phyloP scores from a whole-genome alignment of 2,797 vertebrate species.

The Philypnodon macrostomus region DNA sequence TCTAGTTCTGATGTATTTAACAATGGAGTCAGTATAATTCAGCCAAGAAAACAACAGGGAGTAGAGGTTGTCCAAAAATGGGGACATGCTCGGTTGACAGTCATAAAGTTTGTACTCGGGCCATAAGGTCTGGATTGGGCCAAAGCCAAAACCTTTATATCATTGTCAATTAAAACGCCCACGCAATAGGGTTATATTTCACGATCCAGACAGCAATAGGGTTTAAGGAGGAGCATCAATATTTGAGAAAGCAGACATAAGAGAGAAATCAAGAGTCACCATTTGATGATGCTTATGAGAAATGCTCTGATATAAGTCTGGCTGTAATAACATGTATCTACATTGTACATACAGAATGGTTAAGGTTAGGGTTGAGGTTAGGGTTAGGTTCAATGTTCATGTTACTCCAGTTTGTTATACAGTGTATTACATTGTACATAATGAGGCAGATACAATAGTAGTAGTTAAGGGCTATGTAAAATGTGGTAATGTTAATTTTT shows the following conservation, averaged over 20 bases:
- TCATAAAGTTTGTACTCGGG: conserved; percentile 10
- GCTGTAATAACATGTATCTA: too few relatives aligned
- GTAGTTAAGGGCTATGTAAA: too few relatives aligned
- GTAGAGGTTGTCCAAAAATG: conserved; percentile 7
- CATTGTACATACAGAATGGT: too few relatives aligned
- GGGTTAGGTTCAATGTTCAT: too few relatives aligned
- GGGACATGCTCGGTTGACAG: conserved; percentile 10
- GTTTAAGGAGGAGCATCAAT: background rate
- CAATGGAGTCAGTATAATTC: background rate
- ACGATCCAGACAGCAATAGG: conserved; percentile 2
- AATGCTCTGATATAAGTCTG: too few relatives aligned
- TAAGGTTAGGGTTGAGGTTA: too few relatives aligned
- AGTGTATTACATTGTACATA: too few relatives aligned
- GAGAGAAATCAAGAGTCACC: too few relatives aligned
- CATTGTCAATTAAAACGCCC: background rate
- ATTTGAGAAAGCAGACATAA: background rate
- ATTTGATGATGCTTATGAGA: too few relatives aligned
- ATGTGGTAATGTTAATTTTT: too few relatives aligned
- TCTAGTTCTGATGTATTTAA: background rate
- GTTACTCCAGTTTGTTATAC: too few relatives aligned
- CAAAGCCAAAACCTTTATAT: conserved; percentile 8
- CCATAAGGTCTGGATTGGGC: conserved; percentile 14
- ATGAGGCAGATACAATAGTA: too few relatives aligned
- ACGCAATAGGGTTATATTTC: background rate
- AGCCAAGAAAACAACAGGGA: conserved; percentile 14